Conservation (phyloP, 2,113 vertebrate genomes). For the Litocranius walleri region DNA sequence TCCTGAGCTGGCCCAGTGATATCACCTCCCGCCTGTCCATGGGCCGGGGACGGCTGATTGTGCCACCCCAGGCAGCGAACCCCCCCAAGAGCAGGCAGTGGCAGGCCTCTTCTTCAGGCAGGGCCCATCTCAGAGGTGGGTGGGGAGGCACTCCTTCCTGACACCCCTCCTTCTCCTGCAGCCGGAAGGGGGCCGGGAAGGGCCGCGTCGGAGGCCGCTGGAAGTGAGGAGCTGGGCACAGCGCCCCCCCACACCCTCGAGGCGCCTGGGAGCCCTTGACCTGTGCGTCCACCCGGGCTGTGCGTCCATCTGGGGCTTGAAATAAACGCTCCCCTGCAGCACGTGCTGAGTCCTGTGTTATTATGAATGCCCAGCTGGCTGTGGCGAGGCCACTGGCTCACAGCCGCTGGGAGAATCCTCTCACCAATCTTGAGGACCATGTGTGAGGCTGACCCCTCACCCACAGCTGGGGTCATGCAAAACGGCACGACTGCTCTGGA, state of each 20-base stretch:
- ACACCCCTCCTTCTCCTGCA: conserved; percentile 9
- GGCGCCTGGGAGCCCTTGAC: fast-evolving
- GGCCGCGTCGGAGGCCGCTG: conserved; percentile 80
- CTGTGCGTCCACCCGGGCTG: too few relatives aligned
- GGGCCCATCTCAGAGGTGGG: not conserved
- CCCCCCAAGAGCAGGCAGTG: not conserved
- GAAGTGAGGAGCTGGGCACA: conserved; percentile 60
- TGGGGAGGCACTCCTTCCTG: not conserved
- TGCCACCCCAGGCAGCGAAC: not conserved
- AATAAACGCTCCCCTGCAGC: conserved; percentile 39
- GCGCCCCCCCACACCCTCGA: fast-evolving
- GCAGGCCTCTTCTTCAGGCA: not conserved
- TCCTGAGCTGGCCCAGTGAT: not conserved
- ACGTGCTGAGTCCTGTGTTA: not conserved
- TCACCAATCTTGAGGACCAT: not conserved
- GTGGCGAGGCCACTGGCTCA: not conserved
- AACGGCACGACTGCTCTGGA: fast-evolving
- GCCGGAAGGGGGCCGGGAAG: conserved; percentile 80
- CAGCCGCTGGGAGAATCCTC: not conserved
- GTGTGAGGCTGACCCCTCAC: not conserved
- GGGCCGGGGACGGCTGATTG: not conserved
- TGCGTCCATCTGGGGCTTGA: not conserved
- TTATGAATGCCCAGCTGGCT: not conserved
- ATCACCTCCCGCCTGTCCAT: fast-evolving
- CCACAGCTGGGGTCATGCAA: fast-evolving